Percentiles rank a stretch among this genome's conserved stretches.
Evolutionary conservation across 92 coral and sea anemone genomes (phyloP).

Genomic region (Siderastrea radians): DNA sequence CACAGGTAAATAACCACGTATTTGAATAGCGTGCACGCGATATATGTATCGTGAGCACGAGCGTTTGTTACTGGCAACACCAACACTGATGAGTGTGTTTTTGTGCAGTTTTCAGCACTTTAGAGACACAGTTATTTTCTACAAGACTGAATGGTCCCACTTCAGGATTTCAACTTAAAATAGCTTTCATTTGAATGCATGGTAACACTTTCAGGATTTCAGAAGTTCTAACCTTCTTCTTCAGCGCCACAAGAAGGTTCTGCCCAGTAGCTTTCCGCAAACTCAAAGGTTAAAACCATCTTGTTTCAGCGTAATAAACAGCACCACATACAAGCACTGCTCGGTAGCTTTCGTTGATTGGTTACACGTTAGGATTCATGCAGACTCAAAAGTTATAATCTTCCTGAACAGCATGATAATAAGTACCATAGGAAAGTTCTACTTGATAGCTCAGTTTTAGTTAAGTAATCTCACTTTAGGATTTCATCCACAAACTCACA

Average conservation of each 20-base stretch:
- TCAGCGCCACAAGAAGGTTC: too few relatives aligned
- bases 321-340: neutral
- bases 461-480: neutral
- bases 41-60: too few relatives aligned
- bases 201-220: neutral
- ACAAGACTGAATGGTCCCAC: neutral
- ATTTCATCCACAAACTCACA: neutral
- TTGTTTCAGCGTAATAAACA: neutral
- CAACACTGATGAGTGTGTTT: too few relatives aligned
- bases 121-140: too few relatives aligned
- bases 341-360: neutral
- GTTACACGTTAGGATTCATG: neutral
- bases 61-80: too few relatives aligned
- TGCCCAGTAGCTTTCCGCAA: too few relatives aligned
- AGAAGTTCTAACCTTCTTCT: neutral
- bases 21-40: slow-evolving; percentile 4
- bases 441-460: neutral
- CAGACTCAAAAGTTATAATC: neutral
- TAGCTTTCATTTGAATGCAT: too few relatives aligned
- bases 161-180: too few relatives aligned
- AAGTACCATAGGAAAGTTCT: neutral
- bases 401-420: neutral
- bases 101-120: too few relatives aligned
- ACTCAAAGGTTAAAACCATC: neutral
- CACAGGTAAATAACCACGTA: slow-evolving; percentile 52